These are phyloP conservation scores for Chascanopsetta lugubris DNA, from an alignment of 2,113 vertebrate species.

Conservation along the genomic window DNA sequence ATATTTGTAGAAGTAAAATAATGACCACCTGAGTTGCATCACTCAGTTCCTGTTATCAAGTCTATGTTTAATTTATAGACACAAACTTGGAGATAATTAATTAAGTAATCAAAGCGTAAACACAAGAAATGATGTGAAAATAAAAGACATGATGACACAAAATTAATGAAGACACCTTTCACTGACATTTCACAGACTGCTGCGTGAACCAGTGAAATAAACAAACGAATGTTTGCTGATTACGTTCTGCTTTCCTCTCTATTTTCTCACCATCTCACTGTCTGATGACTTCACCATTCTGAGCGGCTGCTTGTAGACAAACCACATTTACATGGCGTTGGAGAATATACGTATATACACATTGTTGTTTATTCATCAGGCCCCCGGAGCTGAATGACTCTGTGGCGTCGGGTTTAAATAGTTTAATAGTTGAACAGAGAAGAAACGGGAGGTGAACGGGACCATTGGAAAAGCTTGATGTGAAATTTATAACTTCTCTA, in stretches of 20 bases:
- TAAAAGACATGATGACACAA: no score
- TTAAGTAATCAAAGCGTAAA: no score
- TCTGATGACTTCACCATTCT: no score
- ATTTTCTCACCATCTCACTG: neutral
- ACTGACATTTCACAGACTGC: neutral
- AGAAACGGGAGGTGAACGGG: neutral
- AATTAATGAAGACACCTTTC: neutral
- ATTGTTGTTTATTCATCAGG: conserved; percentile 13
- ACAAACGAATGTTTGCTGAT: conserved; percentile 5
- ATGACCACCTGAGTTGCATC: no score
- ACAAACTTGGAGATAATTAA: no score
- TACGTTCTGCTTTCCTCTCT: neutral
- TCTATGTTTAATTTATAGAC: no score
- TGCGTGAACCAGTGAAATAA: neutral
- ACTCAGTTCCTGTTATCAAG: no score
- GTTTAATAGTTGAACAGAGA: conserved; percentile 8
- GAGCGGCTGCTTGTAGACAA: neutral
- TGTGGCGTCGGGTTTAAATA: no score
- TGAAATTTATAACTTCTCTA: no score
- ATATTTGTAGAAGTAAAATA: no score
- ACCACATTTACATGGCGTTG: conserved; percentile 8
- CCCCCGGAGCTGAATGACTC: conserved; percentile 3
- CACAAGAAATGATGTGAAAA: no score
- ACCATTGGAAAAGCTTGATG: no score
- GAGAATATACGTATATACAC: neutral